Evolutionary conservation across 2,888 invertebrate species (phyloP).

Genomic region (Cryptus armator): DNA sequence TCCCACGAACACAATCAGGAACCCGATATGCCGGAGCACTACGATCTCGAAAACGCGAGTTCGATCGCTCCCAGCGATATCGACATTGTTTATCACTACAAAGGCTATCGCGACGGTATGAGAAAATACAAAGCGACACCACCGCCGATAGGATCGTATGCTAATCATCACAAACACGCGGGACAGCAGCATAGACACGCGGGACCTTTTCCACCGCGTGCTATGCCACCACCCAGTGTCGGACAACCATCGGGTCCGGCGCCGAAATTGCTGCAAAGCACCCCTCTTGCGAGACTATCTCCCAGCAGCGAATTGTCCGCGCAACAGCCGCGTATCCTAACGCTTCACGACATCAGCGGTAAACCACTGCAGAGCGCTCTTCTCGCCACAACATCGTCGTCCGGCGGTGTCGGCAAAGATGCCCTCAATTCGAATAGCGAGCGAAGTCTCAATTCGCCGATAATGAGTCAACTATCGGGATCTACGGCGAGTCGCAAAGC

Average conservation of each 20-base stretch:
- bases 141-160: constrained; percentile 91
- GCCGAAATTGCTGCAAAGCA: constrained; percentile 93
- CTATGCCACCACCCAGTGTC: constrained; percentile 88
- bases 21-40: constrained; percentile 95
- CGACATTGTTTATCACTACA: constrained; percentile 98
- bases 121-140: constrained; percentile 95
- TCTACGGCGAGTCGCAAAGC: constrained; percentile 93
- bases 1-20: constrained; percentile 90
- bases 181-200: constrained; percentile 88
- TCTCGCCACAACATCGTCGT: constrained; percentile 95
- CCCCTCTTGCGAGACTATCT: constrained; percentile 95
- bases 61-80: constrained; percentile 99
- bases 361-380: constrained; percentile 96
- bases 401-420: constrained; percentile 95
- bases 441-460: constrained; percentile 95
- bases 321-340: constrained; percentile 96
- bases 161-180: constrained; percentile 90
- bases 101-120: constrained; percentile 95
- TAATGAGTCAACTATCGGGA: constrained; percentile 96
- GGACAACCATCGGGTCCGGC: constrained; percentile 89
- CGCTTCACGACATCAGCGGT: constrained; percentile 96
- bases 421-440: constrained; percentile 96
- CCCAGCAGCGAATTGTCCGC: constrained; percentile 97
- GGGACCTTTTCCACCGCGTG: constrained; percentile 91
- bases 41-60: constrained; percentile 98